A percentile compares a stretch with the other conserved stretches of the same genome.
Conservation (phyloP, 2,797 vertebrate genomes). For the Cirrhinus mrigala region DNA sequence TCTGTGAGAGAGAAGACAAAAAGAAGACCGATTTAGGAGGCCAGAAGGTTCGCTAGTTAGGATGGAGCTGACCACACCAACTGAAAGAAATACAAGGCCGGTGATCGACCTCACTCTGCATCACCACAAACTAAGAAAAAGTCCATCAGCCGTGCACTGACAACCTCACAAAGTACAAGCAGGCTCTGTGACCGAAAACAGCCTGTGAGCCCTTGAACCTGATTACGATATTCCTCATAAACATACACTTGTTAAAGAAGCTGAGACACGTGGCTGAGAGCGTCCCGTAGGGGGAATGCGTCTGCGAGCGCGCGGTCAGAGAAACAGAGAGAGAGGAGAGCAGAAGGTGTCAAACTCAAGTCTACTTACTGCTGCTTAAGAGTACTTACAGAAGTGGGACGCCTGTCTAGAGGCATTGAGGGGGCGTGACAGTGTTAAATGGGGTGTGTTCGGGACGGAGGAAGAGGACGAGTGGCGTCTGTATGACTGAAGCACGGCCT, state of each 20-base stretch:
- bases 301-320: conserved; percentile 51
- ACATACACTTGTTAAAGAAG: conserved; percentile 61
- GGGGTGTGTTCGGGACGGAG: conserved; percentile 75
- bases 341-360: conserved; percentile 55
- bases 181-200: background rate
- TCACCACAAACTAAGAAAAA: conserved; percentile 7
- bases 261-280: conserved; percentile 50
- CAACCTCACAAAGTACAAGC: background rate
- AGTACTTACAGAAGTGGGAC: conserved; percentile 82
- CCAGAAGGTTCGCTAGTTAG: background rate
- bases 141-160: conserved; percentile 1
- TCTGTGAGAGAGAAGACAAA: conserved; percentile 74
- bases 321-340: conserved; percentile 54
- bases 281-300: conserved; percentile 35
- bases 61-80: conserved; percentile 4
- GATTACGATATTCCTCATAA: conserved; percentile 33
- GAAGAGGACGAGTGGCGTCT: conserved; percentile 77
- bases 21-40: conserved; percentile 17
- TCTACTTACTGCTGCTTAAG: conserved; percentile 78
- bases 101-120: background rate
- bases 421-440: conserved; percentile 79
- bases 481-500: conserved; percentile 84
- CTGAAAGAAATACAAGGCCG: conserved; percentile 3
- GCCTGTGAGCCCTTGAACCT: conserved; percentile 12
- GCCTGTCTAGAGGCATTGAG: conserved; percentile 77